These are phyloP conservation scores for Polyergus mexicanus DNA, from an alignment of 1,140 invertebrate species.

Conservation along the genomic window DNA sequence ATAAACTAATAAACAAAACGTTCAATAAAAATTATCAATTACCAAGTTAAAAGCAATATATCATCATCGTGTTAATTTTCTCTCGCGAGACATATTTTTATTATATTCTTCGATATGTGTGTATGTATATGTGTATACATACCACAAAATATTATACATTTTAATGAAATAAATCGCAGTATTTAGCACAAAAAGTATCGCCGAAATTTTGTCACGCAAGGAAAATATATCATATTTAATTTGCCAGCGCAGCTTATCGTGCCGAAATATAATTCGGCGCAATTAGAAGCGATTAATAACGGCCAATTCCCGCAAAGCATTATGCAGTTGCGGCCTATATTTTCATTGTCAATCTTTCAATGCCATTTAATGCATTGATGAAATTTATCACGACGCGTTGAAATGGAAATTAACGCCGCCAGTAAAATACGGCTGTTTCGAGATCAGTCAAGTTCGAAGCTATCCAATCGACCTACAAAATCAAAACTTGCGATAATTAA, in stretches of 20 bases:
- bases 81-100: neutral
- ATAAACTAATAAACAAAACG: neutral
- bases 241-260: neutral
- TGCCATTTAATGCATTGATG: conserved; percentile 45
- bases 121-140: too few species aligned
- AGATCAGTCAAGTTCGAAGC: conserved; percentile 10
- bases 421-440: conserved; percentile 12
- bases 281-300: conserved; percentile 58
- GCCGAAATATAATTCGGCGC: conserved; percentile 24
- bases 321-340: conserved; percentile 43
- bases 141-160: conserved; percentile 39
- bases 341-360: conserved; percentile 39
- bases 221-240: conserved; percentile 28
- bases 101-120: neutral
- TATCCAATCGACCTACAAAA: conserved; percentile 29
- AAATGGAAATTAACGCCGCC: conserved; percentile 51
- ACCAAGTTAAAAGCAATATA: neutral
- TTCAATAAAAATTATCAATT: conserved; percentile 1
- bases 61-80: neutral
- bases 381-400: conserved; percentile 45
- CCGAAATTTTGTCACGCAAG: conserved; percentile 49
- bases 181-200: conserved; percentile 21
- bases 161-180: conserved; percentile 18
- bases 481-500: neutral
- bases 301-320: neutral